A percentile compares a stretch with the other conserved stretches of the same genome.
Evolutionary conservation across 35 echinoderm and acorn worm genomes (phyloP).

Genomic region (Heliocidaris tuberculata): DNA sequence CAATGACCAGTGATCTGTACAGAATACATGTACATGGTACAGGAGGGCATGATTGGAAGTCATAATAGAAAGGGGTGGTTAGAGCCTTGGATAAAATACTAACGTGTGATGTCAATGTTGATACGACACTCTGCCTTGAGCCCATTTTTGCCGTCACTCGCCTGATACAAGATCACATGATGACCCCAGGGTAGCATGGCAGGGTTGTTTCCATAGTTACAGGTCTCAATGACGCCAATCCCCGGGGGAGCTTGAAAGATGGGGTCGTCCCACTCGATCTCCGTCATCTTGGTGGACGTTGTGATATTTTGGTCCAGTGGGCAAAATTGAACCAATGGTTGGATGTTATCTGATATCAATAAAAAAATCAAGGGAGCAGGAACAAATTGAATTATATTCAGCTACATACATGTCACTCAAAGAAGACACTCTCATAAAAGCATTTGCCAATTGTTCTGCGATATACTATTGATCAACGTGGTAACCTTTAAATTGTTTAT

Average conservation of each 20-base stretch:
- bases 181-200: neutral
- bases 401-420: too few species aligned
- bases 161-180: conserved; percentile 15
- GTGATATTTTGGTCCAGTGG: conserved; percentile 36
- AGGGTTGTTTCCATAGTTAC: conserved; percentile 4
- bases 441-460: too few species aligned
- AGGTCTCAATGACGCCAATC: neutral
- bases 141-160: neutral
- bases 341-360: neutral
- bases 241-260: neutral
- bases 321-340: neutral
- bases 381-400: too few species aligned
- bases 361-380: neutral
- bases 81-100: neutral
- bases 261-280: neutral
- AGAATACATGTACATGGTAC: too few species aligned
- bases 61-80: too few species aligned
- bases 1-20: too few species aligned
- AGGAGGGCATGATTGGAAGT: too few species aligned
- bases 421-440: too few species aligned
- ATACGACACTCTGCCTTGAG: conserved; percentile 16
- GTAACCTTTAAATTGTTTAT: too few species aligned
- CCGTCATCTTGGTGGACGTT: neutral
- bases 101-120: conserved; percentile 9
- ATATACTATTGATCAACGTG: too few species aligned